Percentiles rank a stretch among this genome's conserved stretches.
Evolutionary conservation across 2,888 invertebrate species (phyloP).

Genomic region (Sceliomorpha sp.): DNA sequence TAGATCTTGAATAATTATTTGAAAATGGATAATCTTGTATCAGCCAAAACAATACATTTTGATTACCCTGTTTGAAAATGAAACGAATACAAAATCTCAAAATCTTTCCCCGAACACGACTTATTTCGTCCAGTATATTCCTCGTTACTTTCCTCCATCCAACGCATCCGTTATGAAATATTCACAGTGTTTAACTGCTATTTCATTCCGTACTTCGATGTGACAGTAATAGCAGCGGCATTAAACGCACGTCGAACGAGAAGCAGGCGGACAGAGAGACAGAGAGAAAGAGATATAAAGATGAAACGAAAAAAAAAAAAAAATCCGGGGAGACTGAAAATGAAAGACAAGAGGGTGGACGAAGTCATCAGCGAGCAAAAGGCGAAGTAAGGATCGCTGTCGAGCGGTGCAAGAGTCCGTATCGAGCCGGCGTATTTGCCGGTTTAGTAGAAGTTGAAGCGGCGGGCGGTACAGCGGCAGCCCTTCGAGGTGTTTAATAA

Average conservation of each 20-base stretch:
- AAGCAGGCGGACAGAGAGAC: conserved; percentile 22
- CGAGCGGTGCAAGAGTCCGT: conserved; percentile 30
- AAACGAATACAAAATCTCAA: no score
- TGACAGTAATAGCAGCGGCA: conserved; percentile 14
- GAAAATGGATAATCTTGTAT: no score
- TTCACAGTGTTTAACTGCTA: no score
- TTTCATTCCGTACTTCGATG: conserved; percentile 1
- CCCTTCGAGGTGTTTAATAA: conserved; percentile 78
- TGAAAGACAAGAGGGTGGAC: conserved; percentile 38
- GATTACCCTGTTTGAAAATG: no score
- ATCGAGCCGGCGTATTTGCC: conserved; percentile 46
- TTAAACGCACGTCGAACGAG: conserved; percentile 16
- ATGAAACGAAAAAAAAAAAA: conserved; percentile 32
- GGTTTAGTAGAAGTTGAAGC: conserved; percentile 52
- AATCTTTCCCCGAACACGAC: no score
- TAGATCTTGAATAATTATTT: no score
- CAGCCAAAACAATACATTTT: no score
- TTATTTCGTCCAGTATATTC: no score
- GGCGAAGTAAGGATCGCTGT: conserved; percentile 29
- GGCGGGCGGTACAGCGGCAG: conserved; percentile 54
- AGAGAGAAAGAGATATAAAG: conserved; percentile 26
- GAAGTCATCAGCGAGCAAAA: conserved; percentile 40
- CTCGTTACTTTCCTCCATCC: no score
- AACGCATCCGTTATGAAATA: no score
- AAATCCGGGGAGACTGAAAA: conserved; percentile 22